These are phyloP conservation scores for Caranx melampygus DNA, from an alignment of 2,113 vertebrate genomes.

Conservation along the genomic window DNA sequence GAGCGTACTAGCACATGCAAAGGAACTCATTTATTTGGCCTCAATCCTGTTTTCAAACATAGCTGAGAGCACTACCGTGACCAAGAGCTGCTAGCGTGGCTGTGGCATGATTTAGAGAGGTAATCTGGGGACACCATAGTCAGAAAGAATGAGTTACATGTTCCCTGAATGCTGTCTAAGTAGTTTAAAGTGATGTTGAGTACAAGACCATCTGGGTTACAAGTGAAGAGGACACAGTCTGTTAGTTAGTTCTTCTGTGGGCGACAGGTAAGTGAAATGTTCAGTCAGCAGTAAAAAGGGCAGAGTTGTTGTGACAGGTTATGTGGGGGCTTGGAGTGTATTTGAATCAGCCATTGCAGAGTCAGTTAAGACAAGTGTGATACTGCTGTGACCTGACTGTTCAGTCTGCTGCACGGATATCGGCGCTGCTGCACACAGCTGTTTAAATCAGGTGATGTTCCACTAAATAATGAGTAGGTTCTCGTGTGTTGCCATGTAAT, in stretches of 20 bases:
- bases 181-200: slow-evolving; percentile 10
- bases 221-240: slow-evolving; percentile 17
- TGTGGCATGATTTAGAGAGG: slow-evolving; percentile 1
- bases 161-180: slow-evolving; percentile 5
- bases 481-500: slow-evolving; percentile 3
- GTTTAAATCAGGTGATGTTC: background rate
- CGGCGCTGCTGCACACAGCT: background rate
- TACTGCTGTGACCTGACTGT: background rate
- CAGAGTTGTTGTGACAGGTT: slow-evolving; percentile 36
- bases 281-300: slow-evolving; percentile 12
- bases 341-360: background rate
- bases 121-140: background rate
- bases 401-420: background rate
- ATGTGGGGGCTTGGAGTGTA: slow-evolving; percentile 13
- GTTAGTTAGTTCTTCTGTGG: slow-evolving; percentile 24
- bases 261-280: slow-evolving; percentile 16
- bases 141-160: background rate
- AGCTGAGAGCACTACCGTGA: too few relatives aligned
- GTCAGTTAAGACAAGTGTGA: background rate
- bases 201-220: slow-evolving; percentile 3
- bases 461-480: background rate
- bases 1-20: background rate
- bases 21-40: background rate
- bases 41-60: background rate
- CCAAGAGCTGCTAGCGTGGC: background rate